Evolutionary conservation across 2,113 vertebrate species (phyloP), one percentile per base, ranked within the genome.

Genomic region (Pluvianellus socialis): DNA sequence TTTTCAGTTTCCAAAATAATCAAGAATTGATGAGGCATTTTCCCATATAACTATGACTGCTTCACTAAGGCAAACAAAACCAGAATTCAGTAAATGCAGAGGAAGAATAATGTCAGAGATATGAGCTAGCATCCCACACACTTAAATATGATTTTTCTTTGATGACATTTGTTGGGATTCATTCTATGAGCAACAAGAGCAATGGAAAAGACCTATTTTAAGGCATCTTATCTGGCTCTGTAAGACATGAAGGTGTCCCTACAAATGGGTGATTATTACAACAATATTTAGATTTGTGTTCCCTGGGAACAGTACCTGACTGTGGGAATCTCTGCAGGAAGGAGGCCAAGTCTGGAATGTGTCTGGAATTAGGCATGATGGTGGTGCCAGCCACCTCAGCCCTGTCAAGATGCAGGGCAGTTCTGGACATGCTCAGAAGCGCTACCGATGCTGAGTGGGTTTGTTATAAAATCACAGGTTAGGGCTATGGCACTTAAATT

Each of bases 1-100:
- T 74, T 90, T 90, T 93, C 18, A 4, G n/a, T 77, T 97, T 95
- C 86, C 70, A 91, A 80, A 97, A 88, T 63, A 96, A 66, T 26
- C 81, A 35, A 83, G 23, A 38, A 70, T 38, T 83, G 63, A 44
- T 81, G 56, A 67, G 86, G 14, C 33, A 44, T 77, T 96, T 95
- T 95, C 72, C 90, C 72, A 86, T 92, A 88, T 24, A 87, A 44
- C 1, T 73, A 59, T 18, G 23, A 30, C 10, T 79, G 27, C 22
- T 13, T 45, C 44, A 52, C 18, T 74, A 67, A 66, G 38, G 27
- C 3, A 74, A 86, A 93, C 9, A 90, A 55, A 40, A 76, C 4
- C 17, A 82, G 27, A 79, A 65, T 65, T 80, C 38, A 82, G 45
- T 50, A 63, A 86, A 93, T 70, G 14, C 18, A 74, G 26, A 55